These are phyloP conservation scores for Saimiri boliviensis DNA, from an alignment of 2,113 vertebrate genomes.

Conservation along the genomic window DNA sequence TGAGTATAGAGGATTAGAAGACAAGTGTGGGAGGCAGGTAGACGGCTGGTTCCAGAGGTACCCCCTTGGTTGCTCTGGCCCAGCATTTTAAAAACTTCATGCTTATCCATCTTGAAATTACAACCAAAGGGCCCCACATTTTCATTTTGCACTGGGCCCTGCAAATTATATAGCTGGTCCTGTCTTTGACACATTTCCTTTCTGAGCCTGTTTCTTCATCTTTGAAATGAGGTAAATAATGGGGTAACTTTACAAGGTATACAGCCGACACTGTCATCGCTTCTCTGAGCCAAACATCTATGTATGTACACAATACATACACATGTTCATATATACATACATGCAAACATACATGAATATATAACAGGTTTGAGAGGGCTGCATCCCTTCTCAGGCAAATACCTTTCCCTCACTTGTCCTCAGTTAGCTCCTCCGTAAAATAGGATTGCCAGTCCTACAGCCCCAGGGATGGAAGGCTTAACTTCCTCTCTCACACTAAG, in stretches of 20 bases:
- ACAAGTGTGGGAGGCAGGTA: accelerated
- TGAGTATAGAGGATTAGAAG: not conserved
- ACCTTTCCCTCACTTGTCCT: not conserved
- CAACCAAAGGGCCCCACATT: not conserved
- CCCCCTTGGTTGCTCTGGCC: not conserved
- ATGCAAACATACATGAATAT: no score
- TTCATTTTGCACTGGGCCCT: not conserved
- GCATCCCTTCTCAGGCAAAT: not conserved
- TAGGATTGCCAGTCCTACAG: not conserved
- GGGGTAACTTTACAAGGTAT: not conserved
- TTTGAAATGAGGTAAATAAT: not conserved
- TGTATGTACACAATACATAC: no score
- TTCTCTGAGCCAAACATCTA: no score
- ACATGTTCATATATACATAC: no score
- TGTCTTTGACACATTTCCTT: not conserved
- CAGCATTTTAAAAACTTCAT: not conserved
- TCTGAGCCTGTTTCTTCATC: accelerated
- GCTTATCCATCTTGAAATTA: not conserved
- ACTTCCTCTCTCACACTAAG: not conserved
- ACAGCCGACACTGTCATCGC: not conserved
- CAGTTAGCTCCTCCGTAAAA: not conserved
- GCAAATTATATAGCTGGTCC: not conserved
- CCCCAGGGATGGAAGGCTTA: not conserved
- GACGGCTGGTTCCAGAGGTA: accelerated
- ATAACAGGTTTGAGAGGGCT: not conserved